Percentiles rank a stretch among this genome's conserved stretches.
phyloP scores from a whole-genome alignment of 2,113 vertebrate genomes.

The Sapayoa aenigma region DNA sequence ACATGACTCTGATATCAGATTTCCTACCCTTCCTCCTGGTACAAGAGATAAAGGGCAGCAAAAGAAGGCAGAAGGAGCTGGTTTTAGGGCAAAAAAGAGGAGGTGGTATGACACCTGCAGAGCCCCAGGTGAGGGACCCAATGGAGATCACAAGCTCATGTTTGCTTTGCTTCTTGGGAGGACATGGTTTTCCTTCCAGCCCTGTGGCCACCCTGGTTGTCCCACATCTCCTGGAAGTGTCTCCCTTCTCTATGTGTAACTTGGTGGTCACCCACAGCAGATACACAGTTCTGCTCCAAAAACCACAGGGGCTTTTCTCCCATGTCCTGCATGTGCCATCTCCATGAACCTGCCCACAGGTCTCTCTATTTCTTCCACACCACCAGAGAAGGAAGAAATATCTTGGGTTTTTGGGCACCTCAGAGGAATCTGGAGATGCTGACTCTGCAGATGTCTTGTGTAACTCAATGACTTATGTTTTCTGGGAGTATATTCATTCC shows the following conservation, averaged over 20 bases:
- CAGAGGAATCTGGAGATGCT: neutral
- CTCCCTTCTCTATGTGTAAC: neutral
- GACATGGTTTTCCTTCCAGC: neutral
- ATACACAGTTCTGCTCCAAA: neutral
- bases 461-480: neutral
- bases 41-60: neutral
- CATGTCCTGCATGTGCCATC: accelerated
- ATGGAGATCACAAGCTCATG: neutral
- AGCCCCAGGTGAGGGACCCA: neutral
- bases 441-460: neutral
- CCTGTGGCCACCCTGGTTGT: neutral
- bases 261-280: neutral
- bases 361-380: neutral
- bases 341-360: neutral
- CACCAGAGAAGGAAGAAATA: neutral
- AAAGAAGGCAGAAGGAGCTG: neutral
- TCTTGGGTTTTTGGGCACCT: neutral
- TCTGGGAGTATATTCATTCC: neutral
- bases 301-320: neutral
- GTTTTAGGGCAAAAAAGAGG: neutral
- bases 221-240: neutral
- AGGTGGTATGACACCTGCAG: neutral
- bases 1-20: too few relatives aligned
- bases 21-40: neutral
- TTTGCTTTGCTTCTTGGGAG: neutral